phyloP scores from a whole-genome alignment of 2,797 vertebrate species.

The Coluber constrictor region DNA sequence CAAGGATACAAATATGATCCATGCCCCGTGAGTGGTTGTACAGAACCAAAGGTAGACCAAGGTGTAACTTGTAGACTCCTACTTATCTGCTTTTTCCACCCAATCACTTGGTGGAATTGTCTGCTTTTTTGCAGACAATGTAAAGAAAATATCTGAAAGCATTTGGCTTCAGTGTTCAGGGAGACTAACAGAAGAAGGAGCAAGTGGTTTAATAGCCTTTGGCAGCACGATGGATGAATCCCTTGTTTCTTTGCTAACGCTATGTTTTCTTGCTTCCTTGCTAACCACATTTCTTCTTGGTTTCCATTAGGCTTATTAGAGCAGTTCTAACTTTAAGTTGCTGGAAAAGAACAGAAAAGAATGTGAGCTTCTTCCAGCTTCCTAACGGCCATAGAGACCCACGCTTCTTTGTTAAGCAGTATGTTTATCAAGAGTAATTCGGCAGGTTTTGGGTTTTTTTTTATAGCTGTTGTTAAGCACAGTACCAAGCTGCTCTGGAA shows the following conservation, averaged over 20 bases:
- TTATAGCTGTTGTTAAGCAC: constrained; percentile 11
- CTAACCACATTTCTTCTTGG: constrained; percentile 22
- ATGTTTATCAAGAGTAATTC: not conserved
- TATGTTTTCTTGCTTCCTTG: constrained; percentile 1
- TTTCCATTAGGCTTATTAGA: constrained; percentile 29
- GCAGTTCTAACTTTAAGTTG: constrained; percentile 30
- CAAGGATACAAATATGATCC: not conserved
- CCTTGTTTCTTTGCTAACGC: constrained; percentile 18
- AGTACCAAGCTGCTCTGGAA: constrained; percentile 38
- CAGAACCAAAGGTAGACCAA: too few species aligned
- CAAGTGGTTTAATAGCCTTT: not conserved
- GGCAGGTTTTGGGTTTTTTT: not conserved
- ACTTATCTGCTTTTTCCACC: not conserved
- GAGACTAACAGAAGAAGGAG: not conserved
- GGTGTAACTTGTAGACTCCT: not conserved
- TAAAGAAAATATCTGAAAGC: constrained; percentile 35
- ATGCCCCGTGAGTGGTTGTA: not conserved
- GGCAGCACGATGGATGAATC: not conserved
- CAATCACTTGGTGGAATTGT: not conserved
- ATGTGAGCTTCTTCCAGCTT: constrained; percentile 17
- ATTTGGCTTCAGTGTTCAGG: not conserved
- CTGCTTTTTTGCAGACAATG: not conserved
- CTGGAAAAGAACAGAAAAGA: constrained; percentile 24
- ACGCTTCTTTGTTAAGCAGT: not conserved
- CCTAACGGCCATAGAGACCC: not conserved